A percentile compares a stretch with the other conserved stretches of the same genome.
Evolutionary conservation across 2,888 invertebrate species (phyloP).

Genomic region (Orchestes rusci): DNA sequence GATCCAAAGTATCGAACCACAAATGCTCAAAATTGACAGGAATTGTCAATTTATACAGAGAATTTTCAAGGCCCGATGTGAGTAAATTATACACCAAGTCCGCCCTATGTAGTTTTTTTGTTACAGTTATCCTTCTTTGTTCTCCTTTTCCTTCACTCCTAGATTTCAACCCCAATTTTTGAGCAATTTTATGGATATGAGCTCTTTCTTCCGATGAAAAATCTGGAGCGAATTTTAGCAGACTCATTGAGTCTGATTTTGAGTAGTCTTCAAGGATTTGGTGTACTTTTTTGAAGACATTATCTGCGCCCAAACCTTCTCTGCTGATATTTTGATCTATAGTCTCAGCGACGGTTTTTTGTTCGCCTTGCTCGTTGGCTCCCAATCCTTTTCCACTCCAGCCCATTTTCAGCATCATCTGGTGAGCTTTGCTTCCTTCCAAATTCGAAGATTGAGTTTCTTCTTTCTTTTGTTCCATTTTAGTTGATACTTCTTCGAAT

Average conservation of each 20-base stretch:
- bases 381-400: constrained; percentile 35
- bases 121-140: constrained; percentile 31
- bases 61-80: constrained; percentile 28
- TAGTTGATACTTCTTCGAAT: constrained; percentile 30
- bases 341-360: constrained; percentile 31
- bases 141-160: constrained; percentile 34
- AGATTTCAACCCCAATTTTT: constrained; percentile 30
- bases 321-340: constrained; percentile 31
- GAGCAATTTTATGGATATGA: constrained; percentile 33
- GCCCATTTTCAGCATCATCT: constrained; percentile 36
- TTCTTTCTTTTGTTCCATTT: constrained; percentile 17
- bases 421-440: constrained; percentile 31
- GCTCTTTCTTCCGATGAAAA: constrained; percentile 33
- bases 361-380: constrained; percentile 31
- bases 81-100: constrained; percentile 31
- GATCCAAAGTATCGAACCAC: constrained; percentile 18
- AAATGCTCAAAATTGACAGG: constrained; percentile 30
- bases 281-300: constrained; percentile 30
- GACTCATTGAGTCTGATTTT: constrained; percentile 29
- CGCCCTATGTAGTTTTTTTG: constrained; percentile 30
- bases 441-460: constrained; percentile 14
- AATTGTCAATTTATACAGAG: constrained; percentile 29
- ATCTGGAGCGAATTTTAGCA: constrained; percentile 31
- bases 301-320: constrained; percentile 29
- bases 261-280: constrained; percentile 31